Conservation (phyloP, 2,797 vertebrate species). For the Phataginus tricuspis region DNA sequence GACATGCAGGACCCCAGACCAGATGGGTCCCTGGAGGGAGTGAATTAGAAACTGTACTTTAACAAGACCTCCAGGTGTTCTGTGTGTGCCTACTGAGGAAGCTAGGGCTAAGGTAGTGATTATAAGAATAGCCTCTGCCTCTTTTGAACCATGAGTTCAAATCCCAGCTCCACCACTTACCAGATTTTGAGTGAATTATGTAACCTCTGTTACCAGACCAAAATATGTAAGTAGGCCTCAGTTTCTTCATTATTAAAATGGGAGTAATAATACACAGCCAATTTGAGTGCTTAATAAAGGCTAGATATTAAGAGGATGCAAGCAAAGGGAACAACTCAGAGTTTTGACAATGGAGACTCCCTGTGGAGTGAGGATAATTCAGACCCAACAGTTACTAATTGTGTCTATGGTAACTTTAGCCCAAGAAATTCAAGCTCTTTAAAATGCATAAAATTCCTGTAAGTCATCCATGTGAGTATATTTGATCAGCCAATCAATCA, state of each 20-base stretch:
- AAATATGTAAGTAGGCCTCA: background rate
- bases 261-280: background rate
- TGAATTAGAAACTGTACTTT: background rate
- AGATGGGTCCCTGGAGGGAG: background rate
- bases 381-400: background rate
- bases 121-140: background rate
- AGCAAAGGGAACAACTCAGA: background rate
- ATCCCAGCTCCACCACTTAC: background rate
- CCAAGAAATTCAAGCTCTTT: slow-evolving; percentile 20
- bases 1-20: background rate
- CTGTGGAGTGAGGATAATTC: background rate
- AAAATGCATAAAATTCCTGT: slow-evolving; percentile 24
- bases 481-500: background rate
- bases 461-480: background rate
- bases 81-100: background rate
- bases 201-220: background rate
- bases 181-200: background rate
- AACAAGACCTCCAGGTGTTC: background rate
- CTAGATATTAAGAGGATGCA: background rate
- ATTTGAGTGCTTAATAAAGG: slow-evolving; percentile 3
- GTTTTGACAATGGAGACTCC: background rate
- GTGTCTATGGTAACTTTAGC: background rate
- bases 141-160: background rate
- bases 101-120: background rate
- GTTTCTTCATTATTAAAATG: background rate